A percentile compares a stretch with the other conserved stretches of the same genome.
Evolutionary conservation across 2,888 invertebrate genomes (phyloP).

Genomic region (Oxyteleia sp.): DNA sequence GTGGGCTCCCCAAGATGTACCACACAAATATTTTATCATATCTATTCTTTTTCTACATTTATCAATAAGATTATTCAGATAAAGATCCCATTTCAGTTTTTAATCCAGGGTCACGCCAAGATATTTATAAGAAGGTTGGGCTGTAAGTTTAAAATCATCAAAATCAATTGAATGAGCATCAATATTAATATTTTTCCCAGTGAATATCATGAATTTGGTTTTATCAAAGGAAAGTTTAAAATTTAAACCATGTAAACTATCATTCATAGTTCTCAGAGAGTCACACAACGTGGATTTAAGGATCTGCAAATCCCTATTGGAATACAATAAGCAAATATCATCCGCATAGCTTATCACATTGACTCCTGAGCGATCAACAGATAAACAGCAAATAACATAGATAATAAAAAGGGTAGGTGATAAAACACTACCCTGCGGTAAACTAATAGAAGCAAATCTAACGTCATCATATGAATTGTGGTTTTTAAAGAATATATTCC

Average conservation of each 20-base stretch:
- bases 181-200: background rate
- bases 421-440: conserved; percentile 22
- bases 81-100: background rate
- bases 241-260: background rate
- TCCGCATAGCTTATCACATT: background rate
- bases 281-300: no score
- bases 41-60: background rate
- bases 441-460: conserved; percentile 14
- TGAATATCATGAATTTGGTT: background rate
- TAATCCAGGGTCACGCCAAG: background rate
- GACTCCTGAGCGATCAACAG: background rate
- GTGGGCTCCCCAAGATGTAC: background rate
- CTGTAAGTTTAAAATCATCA: background rate
- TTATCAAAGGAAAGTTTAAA: background rate
- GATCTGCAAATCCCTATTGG: background rate
- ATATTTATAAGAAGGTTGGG: background rate
- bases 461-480: background rate
- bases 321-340: background rate
- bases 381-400: background rate
- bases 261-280: background rate
- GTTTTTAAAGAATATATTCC: conserved; percentile 23
- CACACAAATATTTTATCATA: background rate
- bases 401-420: conserved; percentile 28
- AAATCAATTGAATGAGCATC: no score
- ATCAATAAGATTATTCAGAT: background rate